Evolutionary conservation across 2,797 vertebrate species (phyloP).

Genomic region (Petrocephalus sullivani): DNA sequence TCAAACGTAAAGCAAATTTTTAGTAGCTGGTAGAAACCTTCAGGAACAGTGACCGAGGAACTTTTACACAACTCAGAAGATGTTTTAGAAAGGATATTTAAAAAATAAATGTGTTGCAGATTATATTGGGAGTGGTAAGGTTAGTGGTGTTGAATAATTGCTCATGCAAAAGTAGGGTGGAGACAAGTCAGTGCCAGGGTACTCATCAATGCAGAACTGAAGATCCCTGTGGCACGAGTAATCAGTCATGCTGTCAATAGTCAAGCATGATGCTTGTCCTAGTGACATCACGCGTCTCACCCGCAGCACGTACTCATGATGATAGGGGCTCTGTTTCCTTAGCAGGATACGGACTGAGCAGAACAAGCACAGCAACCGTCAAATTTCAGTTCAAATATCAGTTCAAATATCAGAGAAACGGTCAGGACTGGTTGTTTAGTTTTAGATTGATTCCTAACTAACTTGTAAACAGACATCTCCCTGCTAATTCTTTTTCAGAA

Average conservation of each 20-base stretch:
- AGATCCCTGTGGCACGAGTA: neutral
- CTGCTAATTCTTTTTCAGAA: neutral
- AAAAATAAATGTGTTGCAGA: neutral
- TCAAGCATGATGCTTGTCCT: neutral
- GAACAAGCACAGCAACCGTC: no score
- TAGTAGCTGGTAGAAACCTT: neutral
- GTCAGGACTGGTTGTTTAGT: neutral
- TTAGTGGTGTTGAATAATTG: neutral
- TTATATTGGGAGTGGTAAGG: neutral
- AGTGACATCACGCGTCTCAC: neutral
- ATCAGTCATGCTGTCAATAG: neutral
- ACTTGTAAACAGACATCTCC: neutral
- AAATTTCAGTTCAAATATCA: no score
- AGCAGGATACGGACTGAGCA: no score
- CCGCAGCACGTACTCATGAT: no score
- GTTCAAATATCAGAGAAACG: neutral
- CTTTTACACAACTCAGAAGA: neutral
- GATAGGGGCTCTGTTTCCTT: no score
- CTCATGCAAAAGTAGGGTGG: neutral
- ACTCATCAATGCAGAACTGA: neutral
- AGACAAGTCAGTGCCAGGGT: neutral
- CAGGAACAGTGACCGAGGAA: neutral
- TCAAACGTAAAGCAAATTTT: no score
- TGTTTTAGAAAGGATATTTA: neutral
- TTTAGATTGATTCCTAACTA: neutral